Base-by-base conservation (phyloP, 2,888 invertebrate genomes). In the Sceliomorpha sp. region DNA sequence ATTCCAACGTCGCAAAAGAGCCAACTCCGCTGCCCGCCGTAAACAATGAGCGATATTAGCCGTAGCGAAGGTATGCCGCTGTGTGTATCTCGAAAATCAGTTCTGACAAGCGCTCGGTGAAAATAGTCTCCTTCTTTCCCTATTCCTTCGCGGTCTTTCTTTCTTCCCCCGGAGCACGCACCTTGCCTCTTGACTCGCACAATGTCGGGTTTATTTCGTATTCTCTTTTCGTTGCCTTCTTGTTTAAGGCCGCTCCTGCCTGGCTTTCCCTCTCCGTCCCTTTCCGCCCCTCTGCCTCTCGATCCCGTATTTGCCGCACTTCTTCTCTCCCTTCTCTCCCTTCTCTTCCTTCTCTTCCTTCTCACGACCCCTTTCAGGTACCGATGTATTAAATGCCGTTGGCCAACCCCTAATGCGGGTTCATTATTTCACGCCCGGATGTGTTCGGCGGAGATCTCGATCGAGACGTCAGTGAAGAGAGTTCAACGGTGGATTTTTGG, bases 361-460 rank as follows among this genome's bases (percentile, higher is more conserved):
- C 36, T 62, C 47, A 32, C 48, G 60, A 60, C 63, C 72, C 63
- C 63, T 72, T 73, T 70, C 44, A 51, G 31, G 15, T 66, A 64
- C 63, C 59, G 59, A n/a, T n/a, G 68, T 63, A 63, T 59, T 67
- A 66, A 69, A 50, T 51, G 48, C 56, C 62, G 51, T 50, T 15
- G 51, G 60, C 56, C 53, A 69, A 77, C 79, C 83, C 83, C 77
- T 78, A 81, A 82, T 83, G 83, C 82, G 82, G 83, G 84, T 81
- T 84, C 81, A 83, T 84, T 84, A 83, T 83, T 80, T 77, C 75
- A 77, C 60, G 70, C 77, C 75, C 72, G 73, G 69, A 78, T 77
- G 75, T 75, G 73, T 72, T 68, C 75, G 67, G 44, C 55, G 64
- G 64, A 78, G 79, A 78, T 77, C 67, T 70, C 76, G 82, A 79